These are phyloP conservation scores for Lophotriccus pileatus DNA, from an alignment of 2,797 vertebrate species.

Conservation along the genomic window DNA sequence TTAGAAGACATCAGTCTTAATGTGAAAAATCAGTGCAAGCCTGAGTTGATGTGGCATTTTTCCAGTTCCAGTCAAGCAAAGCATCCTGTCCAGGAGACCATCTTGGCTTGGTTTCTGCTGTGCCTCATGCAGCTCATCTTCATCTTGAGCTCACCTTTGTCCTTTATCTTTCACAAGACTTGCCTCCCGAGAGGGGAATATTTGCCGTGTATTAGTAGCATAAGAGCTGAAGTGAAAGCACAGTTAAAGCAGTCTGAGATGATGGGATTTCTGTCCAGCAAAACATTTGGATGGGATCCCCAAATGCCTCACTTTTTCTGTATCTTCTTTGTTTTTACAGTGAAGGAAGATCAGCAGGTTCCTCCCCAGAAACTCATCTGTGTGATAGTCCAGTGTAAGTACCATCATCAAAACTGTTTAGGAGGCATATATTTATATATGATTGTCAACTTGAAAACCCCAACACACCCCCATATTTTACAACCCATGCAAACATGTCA, in stretches of 20 bases:
- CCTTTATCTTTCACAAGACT: background rate
- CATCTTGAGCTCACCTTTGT: background rate
- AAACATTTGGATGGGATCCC: background rate
- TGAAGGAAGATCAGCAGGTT: slow-evolving; percentile 62
- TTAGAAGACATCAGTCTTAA: accelerated
- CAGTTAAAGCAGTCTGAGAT: background rate
- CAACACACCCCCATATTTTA: accelerated
- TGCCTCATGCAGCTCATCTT: background rate
- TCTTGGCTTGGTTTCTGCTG: background rate
- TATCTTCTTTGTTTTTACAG: slow-evolving; percentile 61
- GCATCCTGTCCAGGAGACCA: background rate
- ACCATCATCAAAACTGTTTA: background rate
- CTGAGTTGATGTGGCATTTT: background rate
- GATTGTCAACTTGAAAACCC: background rate
- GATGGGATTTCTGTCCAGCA: background rate
- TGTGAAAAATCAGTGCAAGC: background rate
- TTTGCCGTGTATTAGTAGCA: background rate
- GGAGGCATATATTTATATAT: background rate
- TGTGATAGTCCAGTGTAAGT: slow-evolving; percentile 78
- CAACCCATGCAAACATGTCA: background rate
- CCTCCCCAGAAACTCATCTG: slow-evolving; percentile 60
- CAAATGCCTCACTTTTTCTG: background rate
- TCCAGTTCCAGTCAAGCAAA: background rate
- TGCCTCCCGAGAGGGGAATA: accelerated
- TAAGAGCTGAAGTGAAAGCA: background rate